Evolutionary conservation across 2,113 vertebrate species (phyloP).

Genomic region (Zosterops japonicus): DNA sequence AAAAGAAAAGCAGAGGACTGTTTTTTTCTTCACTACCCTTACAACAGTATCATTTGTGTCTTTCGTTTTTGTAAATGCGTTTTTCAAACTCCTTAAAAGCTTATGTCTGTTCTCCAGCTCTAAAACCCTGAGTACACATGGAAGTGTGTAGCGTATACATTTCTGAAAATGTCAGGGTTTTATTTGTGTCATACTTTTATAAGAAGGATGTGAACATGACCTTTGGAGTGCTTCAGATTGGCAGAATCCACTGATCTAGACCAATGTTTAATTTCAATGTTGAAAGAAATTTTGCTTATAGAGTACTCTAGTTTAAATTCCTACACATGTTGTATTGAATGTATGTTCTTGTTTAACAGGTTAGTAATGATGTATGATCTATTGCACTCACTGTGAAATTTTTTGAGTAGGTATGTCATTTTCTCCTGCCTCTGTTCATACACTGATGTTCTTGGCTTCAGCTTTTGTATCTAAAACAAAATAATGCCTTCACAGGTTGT

Average conservation of each 20-base stretch:
- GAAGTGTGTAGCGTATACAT: not conserved
- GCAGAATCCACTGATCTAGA: not conserved
- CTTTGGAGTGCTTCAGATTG: not conserved
- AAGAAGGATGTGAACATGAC: not conserved
- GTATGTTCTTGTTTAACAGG: not conserved
- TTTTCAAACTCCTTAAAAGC: not conserved
- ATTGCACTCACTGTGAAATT: not conserved
- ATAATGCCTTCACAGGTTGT: not conserved
- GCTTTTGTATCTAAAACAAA: slow-evolving; percentile 15
- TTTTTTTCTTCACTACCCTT: slow-evolving; percentile 29
- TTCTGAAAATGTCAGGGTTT: not conserved
- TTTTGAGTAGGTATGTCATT: not conserved
- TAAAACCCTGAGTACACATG: not conserved
- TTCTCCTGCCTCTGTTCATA: not conserved
- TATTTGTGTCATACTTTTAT: not conserved
- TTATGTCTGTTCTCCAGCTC: not conserved
- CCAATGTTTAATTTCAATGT: not conserved
- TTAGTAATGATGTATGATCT: not conserved
- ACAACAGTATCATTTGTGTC: not conserved
- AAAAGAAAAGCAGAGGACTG: not conserved
- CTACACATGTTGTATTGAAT: not conserved
- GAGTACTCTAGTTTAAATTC: not conserved
- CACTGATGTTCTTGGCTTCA: not conserved
- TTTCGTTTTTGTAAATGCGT: not conserved
- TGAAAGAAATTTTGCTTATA: not conserved